Evolutionary conservation across 2,888 invertebrate genomes (phyloP).

Genomic region (Drosophila siamana): DNA sequence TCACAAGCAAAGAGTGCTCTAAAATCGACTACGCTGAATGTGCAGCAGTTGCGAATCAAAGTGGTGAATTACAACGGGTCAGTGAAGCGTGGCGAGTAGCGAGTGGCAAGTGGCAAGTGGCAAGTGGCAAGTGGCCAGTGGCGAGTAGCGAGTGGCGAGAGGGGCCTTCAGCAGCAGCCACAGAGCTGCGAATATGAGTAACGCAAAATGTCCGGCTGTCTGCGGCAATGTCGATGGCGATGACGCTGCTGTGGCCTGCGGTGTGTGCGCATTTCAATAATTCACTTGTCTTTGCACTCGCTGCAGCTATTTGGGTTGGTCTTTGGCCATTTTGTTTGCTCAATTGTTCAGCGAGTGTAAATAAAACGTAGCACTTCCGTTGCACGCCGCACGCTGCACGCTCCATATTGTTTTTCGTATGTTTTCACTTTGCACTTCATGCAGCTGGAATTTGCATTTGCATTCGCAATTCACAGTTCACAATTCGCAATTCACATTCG

Average conservation of each 20-base stretch:
- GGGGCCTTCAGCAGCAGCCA: too few species aligned
- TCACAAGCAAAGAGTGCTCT: too few species aligned
- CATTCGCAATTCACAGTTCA: too few species aligned
- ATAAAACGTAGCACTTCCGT: conserved; percentile 66
- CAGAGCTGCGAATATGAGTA: conserved; percentile 2
- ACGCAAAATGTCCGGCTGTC: background rate
- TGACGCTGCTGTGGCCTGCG: background rate
- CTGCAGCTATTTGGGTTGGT: conserved; percentile 38
- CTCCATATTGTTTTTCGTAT: conserved; percentile 73
- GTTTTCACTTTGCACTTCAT: conserved; percentile 40
- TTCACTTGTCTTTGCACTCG: conserved; percentile 48
- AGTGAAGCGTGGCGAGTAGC: background rate
- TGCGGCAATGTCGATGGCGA: too few species aligned
- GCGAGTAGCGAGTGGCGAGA: background rate
- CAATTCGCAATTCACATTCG: too few species aligned
- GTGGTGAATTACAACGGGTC: background rate
- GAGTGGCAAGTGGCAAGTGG: background rate
- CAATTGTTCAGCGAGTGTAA: conserved; percentile 70
- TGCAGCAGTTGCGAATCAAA: too few species aligned
- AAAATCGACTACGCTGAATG: too few species aligned
- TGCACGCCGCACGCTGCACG: conserved; percentile 51
- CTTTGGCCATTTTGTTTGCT: conserved; percentile 58
- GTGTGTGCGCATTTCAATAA: conserved; percentile 36
- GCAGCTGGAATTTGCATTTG: conserved; percentile 15
- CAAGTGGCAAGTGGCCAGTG: too few species aligned